Conservation (phyloP, 1,140 invertebrate species). For the Aethina tumida region DNA sequence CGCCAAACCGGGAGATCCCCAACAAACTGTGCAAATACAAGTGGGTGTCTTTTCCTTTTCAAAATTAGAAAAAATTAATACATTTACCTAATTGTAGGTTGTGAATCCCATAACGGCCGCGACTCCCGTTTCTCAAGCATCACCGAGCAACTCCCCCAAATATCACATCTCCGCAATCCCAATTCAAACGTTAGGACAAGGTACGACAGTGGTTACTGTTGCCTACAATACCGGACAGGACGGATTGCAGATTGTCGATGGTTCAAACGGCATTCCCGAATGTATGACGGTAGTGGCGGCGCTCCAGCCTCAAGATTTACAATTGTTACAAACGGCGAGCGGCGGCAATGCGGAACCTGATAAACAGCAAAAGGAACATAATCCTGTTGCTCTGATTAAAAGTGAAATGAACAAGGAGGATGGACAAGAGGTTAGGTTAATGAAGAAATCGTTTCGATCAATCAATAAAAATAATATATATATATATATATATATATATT, state of each 20-base stretch:
- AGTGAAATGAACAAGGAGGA: slow-evolving; percentile 36
- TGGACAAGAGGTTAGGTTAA: no score
- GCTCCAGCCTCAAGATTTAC: slow-evolving; percentile 54
- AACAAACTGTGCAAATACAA: slow-evolving; percentile 68
- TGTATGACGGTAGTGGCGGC: slow-evolving; percentile 55
- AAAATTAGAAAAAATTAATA: background rate
- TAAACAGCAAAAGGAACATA: slow-evolving; percentile 26
- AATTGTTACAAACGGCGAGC: slow-evolving; percentile 34
- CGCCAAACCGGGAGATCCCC: slow-evolving; percentile 59
- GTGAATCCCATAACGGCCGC: no score
- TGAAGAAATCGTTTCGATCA: no score
- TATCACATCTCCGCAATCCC: slow-evolving; percentile 60
- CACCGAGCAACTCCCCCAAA: slow-evolving; percentile 48
- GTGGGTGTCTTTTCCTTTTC: slow-evolving; percentile 39
- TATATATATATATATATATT: no score
- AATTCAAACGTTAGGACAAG: slow-evolving; percentile 48
- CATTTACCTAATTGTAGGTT: slow-evolving; percentile 4
- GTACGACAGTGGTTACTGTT: slow-evolving; percentile 59
- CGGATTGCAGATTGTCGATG: slow-evolving; percentile 44
- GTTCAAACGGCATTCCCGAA: slow-evolving; percentile 43
- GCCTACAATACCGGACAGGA: slow-evolving; percentile 52
- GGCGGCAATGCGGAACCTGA: slow-evolving; percentile 14
- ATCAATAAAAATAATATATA: no score
- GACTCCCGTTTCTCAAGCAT: slow-evolving; percentile 25
- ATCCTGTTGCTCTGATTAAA: slow-evolving; percentile 44